Evolutionary conservation across 2,888 invertebrate species (phyloP), one percentile per base, ranked within the genome.

Genomic region (Leptarthrus brevirostris): DNA sequence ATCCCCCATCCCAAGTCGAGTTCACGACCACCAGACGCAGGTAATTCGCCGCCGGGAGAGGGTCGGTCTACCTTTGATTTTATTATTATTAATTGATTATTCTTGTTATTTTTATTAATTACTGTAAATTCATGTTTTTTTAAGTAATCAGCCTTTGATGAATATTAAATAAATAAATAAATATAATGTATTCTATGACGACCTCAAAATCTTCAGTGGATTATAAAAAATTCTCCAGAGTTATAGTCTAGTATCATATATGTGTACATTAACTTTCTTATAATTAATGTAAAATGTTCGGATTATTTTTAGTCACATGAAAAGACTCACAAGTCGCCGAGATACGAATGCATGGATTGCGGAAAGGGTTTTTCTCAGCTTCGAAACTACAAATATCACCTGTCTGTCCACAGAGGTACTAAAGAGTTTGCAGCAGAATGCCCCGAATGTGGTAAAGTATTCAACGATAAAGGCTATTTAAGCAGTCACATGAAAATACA

Each of bases 401-500:
- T 89, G 82, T 93, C 93, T 0, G 90, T 93, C 20, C 94, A 94
- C 82, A 90, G 93, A 66, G 94, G 94, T 1, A 93, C 93, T 22
- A 89, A 91, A 78, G 93, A 93, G 85, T 94, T 94, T 79, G 92
- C 93, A 0, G 86, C 85, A 1, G 85, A 87, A 76, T 91, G 91
- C 79, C 89, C 90, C 4, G 91, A 91, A 82, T 94, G 94, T 81
- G 93, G 93, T 24, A 94, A 94, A 84, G 90, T 90, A 78, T 94
- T 94, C 84, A 94, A 94, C 82, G 94, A 94, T 80, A 89, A 91
- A 78, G 93, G 94, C 36, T 94, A 94, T 82, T 87, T 94, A 8
- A 93, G 93, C 84, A 93, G 93, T 77, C 94, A 94, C 82, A 90
- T 94, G 91, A 94, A 94, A 85, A 94, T 94, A 78, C 94, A 94